phyloP scores from a whole-genome alignment of 2,113 vertebrate species.

The Seriola dumerili region DNA sequence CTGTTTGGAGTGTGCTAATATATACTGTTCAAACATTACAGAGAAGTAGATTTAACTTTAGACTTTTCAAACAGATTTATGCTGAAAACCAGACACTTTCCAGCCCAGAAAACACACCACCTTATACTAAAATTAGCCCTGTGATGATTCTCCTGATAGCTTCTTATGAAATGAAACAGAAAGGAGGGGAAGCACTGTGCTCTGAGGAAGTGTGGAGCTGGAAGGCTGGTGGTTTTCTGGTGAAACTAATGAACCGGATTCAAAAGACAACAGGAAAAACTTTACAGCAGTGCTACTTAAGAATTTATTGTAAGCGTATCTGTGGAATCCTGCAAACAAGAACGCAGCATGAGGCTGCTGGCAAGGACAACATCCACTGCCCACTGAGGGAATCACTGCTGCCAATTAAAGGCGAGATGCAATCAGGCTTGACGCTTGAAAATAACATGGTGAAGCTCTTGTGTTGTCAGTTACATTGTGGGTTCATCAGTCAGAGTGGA shows the following conservation, averaged over 20 bases:
- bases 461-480: neutral
- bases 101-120: slow-evolving; percentile 16
- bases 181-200: neutral
- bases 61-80: slow-evolving; percentile 10
- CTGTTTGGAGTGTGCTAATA: too few relatives aligned
- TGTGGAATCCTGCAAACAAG: slow-evolving; percentile 9
- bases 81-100: slow-evolving; percentile 11
- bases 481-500: neutral
- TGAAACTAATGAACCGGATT: slow-evolving; percentile 47
- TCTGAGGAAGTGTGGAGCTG: slow-evolving; percentile 17
- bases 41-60: neutral
- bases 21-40: neutral
- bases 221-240: neutral
- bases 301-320: slow-evolving; percentile 3
- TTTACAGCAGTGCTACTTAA: neutral
- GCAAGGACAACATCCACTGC: slow-evolving; percentile 12
- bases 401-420: slow-evolving; percentile 57
- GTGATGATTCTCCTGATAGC: slow-evolving; percentile 35
- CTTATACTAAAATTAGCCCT: slow-evolving; percentile 32
- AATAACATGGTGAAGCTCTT: slow-evolving; percentile 20
- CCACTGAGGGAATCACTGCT: slow-evolving; percentile 40
- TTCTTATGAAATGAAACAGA: slow-evolving; percentile 31
- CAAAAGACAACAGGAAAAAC: slow-evolving; percentile 28
- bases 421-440: slow-evolving; percentile 43
- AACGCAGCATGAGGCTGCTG: slow-evolving; percentile 16